A percentile compares a stretch with the other conserved stretches of the same genome.
Evolutionary conservation across 37 sponge, comb jelly and placozoan genomes (phyloP).

Genomic region (Aplysina aerophoba): DNA sequence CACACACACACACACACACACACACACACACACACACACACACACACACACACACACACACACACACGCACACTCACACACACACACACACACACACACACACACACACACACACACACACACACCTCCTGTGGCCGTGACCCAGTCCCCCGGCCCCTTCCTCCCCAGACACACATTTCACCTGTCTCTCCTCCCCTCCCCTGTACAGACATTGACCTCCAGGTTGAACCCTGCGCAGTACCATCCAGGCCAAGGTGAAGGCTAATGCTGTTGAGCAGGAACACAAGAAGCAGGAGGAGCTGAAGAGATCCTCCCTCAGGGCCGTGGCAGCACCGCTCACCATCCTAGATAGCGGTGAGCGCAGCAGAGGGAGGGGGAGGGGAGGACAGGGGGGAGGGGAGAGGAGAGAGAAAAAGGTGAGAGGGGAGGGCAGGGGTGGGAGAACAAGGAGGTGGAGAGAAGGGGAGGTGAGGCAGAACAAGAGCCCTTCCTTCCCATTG

Average conservation of each 20-base stretch:
- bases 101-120: slow-evolving; percentile 50
- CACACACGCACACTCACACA: slow-evolving; percentile 46
- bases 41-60: slow-evolving; percentile 54
- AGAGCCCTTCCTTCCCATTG: too few species aligned
- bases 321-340: slow-evolving; percentile 83
- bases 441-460: neutral
- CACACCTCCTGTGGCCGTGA: too few species aligned
- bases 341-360: slow-evolving; percentile 89
- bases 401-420: too few species aligned
- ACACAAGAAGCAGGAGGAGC: slow-evolving; percentile 94
- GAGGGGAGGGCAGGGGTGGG: too few species aligned
- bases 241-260: slow-evolving; percentile 90
- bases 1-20: neutral
- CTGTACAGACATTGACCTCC: slow-evolving; percentile 77
- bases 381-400: too few species aligned
- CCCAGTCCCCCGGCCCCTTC: too few species aligned
- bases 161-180: slow-evolving; percentile 25
- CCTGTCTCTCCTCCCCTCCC: neutral
- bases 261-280: slow-evolving; percentile 97
- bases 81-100: slow-evolving; percentile 50
- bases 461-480: too few species aligned
- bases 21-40: slow-evolving; percentile 36
- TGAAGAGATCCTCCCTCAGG: slow-evolving; percentile 96
- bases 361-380: too few species aligned
- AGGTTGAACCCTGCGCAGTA: slow-evolving; percentile 88